Conservation (phyloP, 2,888 invertebrate genomes). For the Drosophila neotestacea region DNA sequence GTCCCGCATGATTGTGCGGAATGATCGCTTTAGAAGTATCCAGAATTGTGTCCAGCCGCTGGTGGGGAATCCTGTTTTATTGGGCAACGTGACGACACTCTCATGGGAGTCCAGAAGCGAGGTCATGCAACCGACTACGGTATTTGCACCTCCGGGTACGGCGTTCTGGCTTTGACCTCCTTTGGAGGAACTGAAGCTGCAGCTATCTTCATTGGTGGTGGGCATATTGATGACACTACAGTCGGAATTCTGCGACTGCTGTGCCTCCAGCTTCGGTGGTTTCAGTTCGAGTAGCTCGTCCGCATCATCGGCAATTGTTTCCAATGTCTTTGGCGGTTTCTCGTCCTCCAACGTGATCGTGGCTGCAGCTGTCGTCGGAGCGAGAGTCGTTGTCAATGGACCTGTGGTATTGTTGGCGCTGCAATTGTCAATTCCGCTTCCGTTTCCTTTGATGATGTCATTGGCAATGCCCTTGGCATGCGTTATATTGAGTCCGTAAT, state of each 20-base stretch:
- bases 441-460: conserved; percentile 87
- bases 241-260: conserved; percentile 82
- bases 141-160: conserved; percentile 50
- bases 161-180: conserved; percentile 85
- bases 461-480: conserved; percentile 86
- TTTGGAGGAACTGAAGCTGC: conserved; percentile 78
- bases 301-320: conserved; percentile 82
- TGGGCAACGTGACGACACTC: conserved; percentile 88
- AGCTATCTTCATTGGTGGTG: conserved; percentile 73
- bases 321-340: conserved; percentile 86
- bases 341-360: conserved; percentile 85
- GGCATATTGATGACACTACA: conserved; percentile 81
- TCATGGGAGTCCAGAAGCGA: conserved; percentile 90
- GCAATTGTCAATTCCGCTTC: conserved; percentile 72
- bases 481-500: conserved; percentile 64
- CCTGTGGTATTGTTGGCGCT: conserved; percentile 21
- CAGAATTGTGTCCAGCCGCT: conserved; percentile 94
- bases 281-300: conserved; percentile 85
- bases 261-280: conserved; percentile 82
- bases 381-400: not conserved
- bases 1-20: conserved; percentile 92
- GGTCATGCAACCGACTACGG: conserved; percentile 88
- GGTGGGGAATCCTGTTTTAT: conserved; percentile 91
- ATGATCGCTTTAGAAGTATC: conserved; percentile 94
- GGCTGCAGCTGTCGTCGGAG: conserved; percentile 24